Evolutionary conservation across 1,140 invertebrate species (phyloP).

Genomic region (Ceratina australensis): DNA sequence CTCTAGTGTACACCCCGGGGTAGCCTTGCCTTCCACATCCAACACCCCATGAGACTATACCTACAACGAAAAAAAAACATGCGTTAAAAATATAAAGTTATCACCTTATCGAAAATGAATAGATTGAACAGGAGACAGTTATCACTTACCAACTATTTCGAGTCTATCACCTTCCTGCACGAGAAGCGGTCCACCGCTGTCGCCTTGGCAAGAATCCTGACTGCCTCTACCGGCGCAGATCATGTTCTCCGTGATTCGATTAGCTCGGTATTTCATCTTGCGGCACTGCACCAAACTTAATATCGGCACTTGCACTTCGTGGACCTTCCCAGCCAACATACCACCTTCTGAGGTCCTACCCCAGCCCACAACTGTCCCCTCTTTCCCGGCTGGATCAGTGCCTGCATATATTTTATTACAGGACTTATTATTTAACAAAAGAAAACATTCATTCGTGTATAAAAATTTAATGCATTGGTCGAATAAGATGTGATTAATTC

Average conservation of each 20-base stretch:
- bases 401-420: conserved; percentile 67
- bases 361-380: conserved; percentile 90
- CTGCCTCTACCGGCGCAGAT: conserved; percentile 88
- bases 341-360: conserved; percentile 90
- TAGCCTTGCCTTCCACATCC: conserved; percentile 83
- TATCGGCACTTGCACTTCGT: conserved; percentile 92
- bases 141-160: conserved; percentile 85
- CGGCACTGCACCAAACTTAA: conserved; percentile 88
- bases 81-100: background rate
- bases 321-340: conserved; percentile 87
- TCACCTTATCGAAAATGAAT: background rate
- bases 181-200: conserved; percentile 90
- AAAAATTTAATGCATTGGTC: no score
- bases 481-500: no score
- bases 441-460: no score
- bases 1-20: conserved; percentile 87
- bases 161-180: conserved; percentile 86
- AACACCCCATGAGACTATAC: conserved; percentile 83
- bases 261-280: conserved; percentile 89
- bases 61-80: conserved; percentile 45
- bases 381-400: conserved; percentile 86
- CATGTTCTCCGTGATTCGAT: conserved; percentile 90
- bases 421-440: background rate
- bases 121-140: background rate
- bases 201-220: conserved; percentile 91